Base-by-base conservation (phyloP, 2,888 invertebrate genomes). In the Gari tellinella region DNA sequence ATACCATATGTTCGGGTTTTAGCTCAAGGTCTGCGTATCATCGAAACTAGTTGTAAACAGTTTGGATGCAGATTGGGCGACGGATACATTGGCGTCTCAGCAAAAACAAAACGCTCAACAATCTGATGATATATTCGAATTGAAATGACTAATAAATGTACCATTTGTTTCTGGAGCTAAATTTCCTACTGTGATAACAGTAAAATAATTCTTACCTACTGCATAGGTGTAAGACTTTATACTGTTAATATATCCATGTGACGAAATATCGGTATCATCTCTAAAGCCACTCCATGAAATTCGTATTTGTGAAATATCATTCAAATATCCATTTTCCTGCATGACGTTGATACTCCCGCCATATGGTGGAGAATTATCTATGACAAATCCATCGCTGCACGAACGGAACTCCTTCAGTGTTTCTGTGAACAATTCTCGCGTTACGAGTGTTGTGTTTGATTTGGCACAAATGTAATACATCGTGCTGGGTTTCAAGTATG, bases 301-400 rank as follows among this genome's bases (percentile, higher is more conserved):
- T 15, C 21, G 14, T 10, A 60, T 45, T 10, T 46, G 10, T 2
- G 26, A 49, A 4, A 46, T 23, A 26, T 60, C 52, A 0, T 49
- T 52, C n/a, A 74, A 25, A 40, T 61, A 74, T 12, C 74, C 52
- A n/a, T 53, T 45, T 3, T 26, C 21, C 41, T 65, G 60, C 17
- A 23, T 14, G 7, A 74, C 65, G 17, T 23, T 14, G 4, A 74
- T 45, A 5, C 8, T 21, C 12, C 74, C 68, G 7, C 15, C 43
- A 15, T 46, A 17, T 43, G 74, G 74, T 10, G 62, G 31, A n/a
- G 31, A 37, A 23, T 61, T 48, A 43, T 69, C 66, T 4, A 75
- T 52, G 8, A 69, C 21, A 48, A 75, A 75, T 2, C 74, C 74
- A 41, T 75, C 65, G 37, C 74, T 75, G 31, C 74, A 75, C 2